Base-by-base conservation (phyloP, 2,113 vertebrate genomes). In the Pantherophis guttatus region DNA sequence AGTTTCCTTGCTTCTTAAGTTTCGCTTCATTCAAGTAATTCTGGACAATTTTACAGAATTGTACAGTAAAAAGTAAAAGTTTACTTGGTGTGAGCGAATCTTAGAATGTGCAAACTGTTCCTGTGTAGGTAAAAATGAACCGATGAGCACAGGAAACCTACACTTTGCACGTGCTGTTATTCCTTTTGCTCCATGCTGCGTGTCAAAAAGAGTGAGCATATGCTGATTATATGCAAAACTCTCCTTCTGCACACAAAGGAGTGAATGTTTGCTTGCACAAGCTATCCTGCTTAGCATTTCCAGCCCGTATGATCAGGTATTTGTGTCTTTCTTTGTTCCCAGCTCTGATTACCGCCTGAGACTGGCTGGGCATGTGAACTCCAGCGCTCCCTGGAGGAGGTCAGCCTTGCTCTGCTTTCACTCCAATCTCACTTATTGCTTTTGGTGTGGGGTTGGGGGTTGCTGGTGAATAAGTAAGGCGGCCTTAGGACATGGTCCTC, bases 331-430 rank as follows among this genome's bases (percentile, higher is more conserved):
- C 59, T 91, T 87, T 88, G 86, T 91, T 86, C 59, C 90, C 93
- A 88, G 86, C 59, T 91, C 75, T 91, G 90, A 91, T 91, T 91
- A 93, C 90, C 90, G 90, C 93, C 90, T 91, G 90, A 91, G 62
- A 88, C 86, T 93, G 93, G 93, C 90, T 81, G 86, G 58, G 59
- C 90, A 88, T 93, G 93, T 88, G 85, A 75, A 88, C 90, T 91
- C 59, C 93, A 88, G 90, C 86, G 86, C 86, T 54, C 86, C 85
- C 39, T 62, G 90, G 93, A 91, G 93, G 93, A 93, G 93, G 93
- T 93, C 93, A 93, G 93, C 93, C 90, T 39, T 93, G 93, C 90
- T 48, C 52, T 93, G 89, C 88, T 90, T 93, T 93, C 89, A 93
- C 59, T 90, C 92, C 92, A 90, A 62, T 54, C 57, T 90, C 57